A percentile compares a stretch with the other conserved stretches of the same genome.
These are phyloP conservation scores for Pycnonotus jocosus DNA, from an alignment of 2,113 vertebrate genomes.

Conservation along the genomic window DNA sequence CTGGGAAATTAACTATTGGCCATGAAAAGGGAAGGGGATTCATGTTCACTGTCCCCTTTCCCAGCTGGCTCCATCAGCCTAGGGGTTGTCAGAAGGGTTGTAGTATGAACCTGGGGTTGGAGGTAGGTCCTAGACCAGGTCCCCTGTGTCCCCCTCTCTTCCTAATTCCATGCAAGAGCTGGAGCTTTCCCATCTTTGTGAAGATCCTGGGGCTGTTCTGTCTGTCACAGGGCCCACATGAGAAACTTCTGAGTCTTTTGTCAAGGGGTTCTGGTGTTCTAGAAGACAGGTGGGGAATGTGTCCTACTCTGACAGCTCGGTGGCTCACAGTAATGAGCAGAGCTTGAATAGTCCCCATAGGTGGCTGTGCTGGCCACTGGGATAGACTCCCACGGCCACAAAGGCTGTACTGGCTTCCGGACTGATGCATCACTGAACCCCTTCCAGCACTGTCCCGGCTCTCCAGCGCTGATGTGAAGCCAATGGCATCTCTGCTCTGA, in stretches of 20 bases:
- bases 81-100: background rate
- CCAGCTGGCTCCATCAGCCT: background rate
- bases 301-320: background rate
- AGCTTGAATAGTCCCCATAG: background rate
- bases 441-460: slow-evolving; percentile 32
- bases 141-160: background rate
- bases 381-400: background rate
- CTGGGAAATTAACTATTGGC: background rate
- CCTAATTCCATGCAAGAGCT: accelerated
- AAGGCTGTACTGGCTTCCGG: background rate
- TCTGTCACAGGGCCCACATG: background rate
- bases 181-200: background rate
- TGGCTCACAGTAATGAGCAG: background rate
- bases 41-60: background rate
- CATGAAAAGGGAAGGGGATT: background rate
- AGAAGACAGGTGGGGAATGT: background rate
- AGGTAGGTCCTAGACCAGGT: background rate
- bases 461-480: slow-evolving; percentile 28
- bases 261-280: background rate
- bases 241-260: background rate
- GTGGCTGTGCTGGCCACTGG: background rate
- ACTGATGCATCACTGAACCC: slow-evolving; percentile 9
- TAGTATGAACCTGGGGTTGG: background rate
- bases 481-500: slow-evolving; percentile 45
- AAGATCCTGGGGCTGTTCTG: background rate